phyloP scores from a whole-genome alignment of 2,113 vertebrate species.

The Penelope pileata region DNA sequence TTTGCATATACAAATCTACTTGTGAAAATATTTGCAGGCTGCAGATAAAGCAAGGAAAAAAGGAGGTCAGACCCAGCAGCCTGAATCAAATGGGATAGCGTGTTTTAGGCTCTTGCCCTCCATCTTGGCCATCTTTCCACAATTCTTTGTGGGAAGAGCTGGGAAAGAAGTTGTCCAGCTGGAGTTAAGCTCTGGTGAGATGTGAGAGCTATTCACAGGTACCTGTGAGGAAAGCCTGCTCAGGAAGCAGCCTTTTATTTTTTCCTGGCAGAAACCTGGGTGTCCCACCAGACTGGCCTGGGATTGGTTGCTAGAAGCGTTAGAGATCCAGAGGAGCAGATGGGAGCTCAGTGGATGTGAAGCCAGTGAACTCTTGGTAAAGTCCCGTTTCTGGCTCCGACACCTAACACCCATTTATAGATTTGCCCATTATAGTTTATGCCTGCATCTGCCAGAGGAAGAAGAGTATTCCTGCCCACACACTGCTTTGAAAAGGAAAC shows the following conservation, averaged over 20 bases:
- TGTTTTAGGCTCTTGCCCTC: neutral
- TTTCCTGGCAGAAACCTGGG: neutral
- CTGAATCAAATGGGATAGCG: neutral
- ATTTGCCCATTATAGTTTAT: neutral
- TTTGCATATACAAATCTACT: neutral
- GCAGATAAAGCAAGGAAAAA: neutral
- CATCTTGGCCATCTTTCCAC: neutral
- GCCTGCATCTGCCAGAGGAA: neutral
- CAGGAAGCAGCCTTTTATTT: neutral
- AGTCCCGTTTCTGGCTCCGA: neutral
- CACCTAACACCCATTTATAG: neutral
- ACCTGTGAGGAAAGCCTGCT: neutral
- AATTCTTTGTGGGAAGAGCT: fast-evolving
- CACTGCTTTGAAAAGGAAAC: neutral
- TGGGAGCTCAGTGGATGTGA: neutral
- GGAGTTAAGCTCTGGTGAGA: neutral
- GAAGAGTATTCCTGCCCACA: neutral
- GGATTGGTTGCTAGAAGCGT: neutral
- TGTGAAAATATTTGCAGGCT: neutral
- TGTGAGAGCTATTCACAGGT: neutral
- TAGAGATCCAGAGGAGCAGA: neutral
- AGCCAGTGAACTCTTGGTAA: neutral
- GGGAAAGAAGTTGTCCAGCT: neutral
- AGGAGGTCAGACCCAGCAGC: neutral
- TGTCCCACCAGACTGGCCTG: neutral